A percentile compares a stretch with the other conserved stretches of the same genome.
phyloP scores from a whole-genome alignment of 2,888 invertebrate genomes.

The Nesidiocoris tenuis region DNA sequence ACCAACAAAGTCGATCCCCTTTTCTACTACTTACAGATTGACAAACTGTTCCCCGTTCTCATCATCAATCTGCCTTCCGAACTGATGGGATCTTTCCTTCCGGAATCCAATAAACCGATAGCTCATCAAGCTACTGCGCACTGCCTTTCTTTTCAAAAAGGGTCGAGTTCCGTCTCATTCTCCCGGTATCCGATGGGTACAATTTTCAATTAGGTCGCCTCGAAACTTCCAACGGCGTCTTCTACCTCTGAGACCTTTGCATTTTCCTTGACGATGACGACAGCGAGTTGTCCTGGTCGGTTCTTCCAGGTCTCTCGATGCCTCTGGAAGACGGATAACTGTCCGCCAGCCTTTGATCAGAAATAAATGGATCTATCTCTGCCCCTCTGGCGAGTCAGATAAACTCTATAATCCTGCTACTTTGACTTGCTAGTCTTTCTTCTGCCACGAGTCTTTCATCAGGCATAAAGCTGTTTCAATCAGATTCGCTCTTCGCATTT shows the following conservation, averaged over 20 bases:
- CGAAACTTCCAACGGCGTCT: not conserved
- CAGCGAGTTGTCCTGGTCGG: not conserved
- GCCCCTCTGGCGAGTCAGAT: not conserved
- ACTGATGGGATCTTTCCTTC: not conserved
- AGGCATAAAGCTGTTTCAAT: not conserved
- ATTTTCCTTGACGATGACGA: not conserved
- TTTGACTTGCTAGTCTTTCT: not conserved
- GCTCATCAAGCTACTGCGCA: not conserved
- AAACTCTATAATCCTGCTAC: not conserved
- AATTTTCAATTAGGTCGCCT: not conserved
- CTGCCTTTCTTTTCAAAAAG: not conserved
- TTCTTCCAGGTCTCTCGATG: too few relatives aligned
- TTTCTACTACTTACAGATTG: too few relatives aligned
- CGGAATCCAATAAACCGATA: not conserved
- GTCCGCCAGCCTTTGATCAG: not conserved
- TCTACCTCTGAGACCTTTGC: not conserved
- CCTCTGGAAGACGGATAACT: not conserved
- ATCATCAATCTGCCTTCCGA: not conserved
- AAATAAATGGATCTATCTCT: not conserved
- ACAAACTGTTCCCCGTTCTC: too few relatives aligned
- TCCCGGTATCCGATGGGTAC: not conserved
- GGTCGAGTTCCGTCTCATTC: not conserved
- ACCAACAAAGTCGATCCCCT: too few relatives aligned
- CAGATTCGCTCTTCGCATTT: too few relatives aligned
- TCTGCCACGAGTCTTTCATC: not conserved